Evolutionary conservation across 2,113 vertebrate genomes (phyloP).

Genomic region (Proteles cristata): DNA sequence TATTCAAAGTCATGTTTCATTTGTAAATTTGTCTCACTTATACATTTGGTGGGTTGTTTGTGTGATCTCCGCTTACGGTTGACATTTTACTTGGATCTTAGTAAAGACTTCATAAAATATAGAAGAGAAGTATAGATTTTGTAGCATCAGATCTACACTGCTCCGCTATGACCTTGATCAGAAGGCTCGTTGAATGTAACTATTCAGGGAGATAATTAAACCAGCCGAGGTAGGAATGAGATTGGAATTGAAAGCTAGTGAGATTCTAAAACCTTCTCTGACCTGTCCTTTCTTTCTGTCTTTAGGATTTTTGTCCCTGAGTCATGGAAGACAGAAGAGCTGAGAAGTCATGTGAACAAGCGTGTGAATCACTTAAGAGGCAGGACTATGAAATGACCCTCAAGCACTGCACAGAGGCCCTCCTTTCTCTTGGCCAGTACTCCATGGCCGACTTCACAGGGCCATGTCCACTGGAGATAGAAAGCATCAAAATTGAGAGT

Average conservation of each 20-base stretch:
- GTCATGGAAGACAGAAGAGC: slow-evolving; percentile 99
- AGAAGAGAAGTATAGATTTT: slow-evolving; percentile 23
- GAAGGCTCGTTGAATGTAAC: neutral
- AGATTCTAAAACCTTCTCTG: neutral
- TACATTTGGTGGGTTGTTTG: neutral
- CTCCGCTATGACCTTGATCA: slow-evolving; percentile 14
- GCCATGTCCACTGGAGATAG: slow-evolving; percentile 85
- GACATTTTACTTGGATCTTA: slow-evolving; percentile 25
- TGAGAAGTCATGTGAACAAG: slow-evolving; percentile 99
- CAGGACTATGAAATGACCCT: slow-evolving; percentile 97
- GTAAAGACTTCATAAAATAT: slow-evolving; percentile 23
- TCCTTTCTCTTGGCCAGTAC: slow-evolving; percentile 92
- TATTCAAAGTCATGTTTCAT: slow-evolving; percentile 40
- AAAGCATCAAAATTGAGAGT: slow-evolving; percentile 93
- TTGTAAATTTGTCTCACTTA: slow-evolving; percentile 26
- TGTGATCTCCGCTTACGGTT: neutral
- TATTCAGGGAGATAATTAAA: neutral
- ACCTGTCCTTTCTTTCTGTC: slow-evolving; percentile 69
- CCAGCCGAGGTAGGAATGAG: neutral
- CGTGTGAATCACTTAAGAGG: slow-evolving; percentile 96
- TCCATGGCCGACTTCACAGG: slow-evolving; percentile 88
- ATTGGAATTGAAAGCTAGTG: neutral
- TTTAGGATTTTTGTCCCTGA: slow-evolving; percentile 96
- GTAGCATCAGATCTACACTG: neutral
- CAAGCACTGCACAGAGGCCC: slow-evolving; percentile 96